Conservation (phyloP, 2,113 vertebrate species). For the Scalopus aquaticus region DNA sequence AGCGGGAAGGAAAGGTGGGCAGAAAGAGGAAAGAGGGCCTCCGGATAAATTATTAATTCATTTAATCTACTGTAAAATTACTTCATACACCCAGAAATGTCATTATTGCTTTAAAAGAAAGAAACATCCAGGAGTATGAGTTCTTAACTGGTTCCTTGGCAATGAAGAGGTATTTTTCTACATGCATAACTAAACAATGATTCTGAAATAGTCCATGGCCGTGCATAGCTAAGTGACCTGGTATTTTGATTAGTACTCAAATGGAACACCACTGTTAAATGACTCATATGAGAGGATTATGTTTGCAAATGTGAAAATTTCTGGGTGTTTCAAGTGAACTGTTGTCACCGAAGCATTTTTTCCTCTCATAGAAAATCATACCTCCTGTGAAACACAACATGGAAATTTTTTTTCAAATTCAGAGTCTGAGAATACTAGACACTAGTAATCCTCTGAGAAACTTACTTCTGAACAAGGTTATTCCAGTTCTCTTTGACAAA, state of each 20-base stretch:
- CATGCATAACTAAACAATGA: not conserved
- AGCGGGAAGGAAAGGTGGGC: not conserved
- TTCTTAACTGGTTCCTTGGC: not conserved
- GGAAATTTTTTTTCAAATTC: not conserved
- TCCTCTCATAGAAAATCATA: not conserved
- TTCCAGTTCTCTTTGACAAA: conserved; percentile 97
- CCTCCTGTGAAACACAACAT: not conserved
- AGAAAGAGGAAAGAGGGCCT: not conserved
- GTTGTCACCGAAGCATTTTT: not conserved
- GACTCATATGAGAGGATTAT: not conserved
- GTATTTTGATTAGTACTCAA: not conserved
- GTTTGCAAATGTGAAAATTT: not conserved
- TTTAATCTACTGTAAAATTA: not conserved
- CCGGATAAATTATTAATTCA: not conserved
- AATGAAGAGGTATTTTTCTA: not conserved
- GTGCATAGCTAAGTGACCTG: not conserved
- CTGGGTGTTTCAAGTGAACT: not conserved
- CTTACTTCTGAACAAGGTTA: conserved; percentile 92
- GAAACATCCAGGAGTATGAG: not conserved
- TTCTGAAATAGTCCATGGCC: not conserved
- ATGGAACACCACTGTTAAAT: not conserved
- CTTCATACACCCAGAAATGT: not conserved
- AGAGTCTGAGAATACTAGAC: not conserved
- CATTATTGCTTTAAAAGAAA: not conserved
- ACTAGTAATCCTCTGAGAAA: not conserved